Percentiles rank a stretch among this genome's conserved stretches.
These are phyloP conservation scores for Percopsis transmontana DNA, from an alignment of 2,113 vertebrate species.

Conservation along the genomic window DNA sequence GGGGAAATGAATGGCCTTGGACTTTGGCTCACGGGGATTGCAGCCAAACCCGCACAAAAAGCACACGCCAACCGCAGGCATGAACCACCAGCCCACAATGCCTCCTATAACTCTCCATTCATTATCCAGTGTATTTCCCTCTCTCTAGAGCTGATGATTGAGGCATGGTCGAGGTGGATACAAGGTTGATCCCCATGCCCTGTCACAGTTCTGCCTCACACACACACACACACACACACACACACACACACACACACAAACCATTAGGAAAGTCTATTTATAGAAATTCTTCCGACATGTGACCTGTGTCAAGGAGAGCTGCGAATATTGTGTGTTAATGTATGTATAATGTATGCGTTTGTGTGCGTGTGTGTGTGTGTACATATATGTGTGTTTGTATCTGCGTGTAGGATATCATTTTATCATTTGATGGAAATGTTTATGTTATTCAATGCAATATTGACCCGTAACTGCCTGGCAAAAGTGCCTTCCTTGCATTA, in stretches of 20 bases:
- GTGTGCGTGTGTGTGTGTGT: background rate
- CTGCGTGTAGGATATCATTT: slow-evolving; percentile 4
- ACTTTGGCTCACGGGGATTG: slow-evolving; percentile 1
- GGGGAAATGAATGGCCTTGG: no score
- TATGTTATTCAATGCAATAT: background rate
- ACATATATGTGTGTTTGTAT: slow-evolving; percentile 2
- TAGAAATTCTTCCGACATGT: slow-evolving; percentile 50
- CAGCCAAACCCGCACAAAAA: slow-evolving; percentile 15
- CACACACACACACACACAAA: no score
- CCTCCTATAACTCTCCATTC: background rate
- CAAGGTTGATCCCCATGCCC: slow-evolving; percentile 12
- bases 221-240: no score
- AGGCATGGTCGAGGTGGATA: slow-evolving; percentile 10
- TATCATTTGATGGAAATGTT: slow-evolving; percentile 13
- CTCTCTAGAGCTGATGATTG: slow-evolving; percentile 6
- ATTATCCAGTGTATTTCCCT: slow-evolving; percentile 17
- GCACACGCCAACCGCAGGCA: background rate
- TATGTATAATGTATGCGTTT: background rate
- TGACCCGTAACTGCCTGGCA: background rate
- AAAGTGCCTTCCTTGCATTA: slow-evolving; percentile 8
- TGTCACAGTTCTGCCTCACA: slow-evolving; percentile 40
- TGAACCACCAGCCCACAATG: slow-evolving; percentile 27
- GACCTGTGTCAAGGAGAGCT: slow-evolving; percentile 36
- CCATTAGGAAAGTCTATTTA: slow-evolving; percentile 54
- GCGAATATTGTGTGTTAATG: background rate